Conservation (phyloP, 2,888 invertebrate species). For the Latheticus oryzae region DNA sequence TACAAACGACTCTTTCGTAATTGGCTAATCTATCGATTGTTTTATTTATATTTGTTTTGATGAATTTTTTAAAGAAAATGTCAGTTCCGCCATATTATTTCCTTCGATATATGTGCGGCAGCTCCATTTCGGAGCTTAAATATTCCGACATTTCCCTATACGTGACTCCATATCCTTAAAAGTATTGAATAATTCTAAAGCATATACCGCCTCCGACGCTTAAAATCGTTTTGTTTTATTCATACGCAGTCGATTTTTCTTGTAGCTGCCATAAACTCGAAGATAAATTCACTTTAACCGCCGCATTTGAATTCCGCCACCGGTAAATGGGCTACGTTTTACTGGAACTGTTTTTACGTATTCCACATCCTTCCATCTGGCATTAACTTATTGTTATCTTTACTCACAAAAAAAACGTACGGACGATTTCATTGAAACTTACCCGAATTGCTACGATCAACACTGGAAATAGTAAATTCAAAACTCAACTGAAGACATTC, state of each 20-base stretch:
- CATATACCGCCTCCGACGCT: constrained; percentile 59
- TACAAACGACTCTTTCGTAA: constrained; percentile 48
- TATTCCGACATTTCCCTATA: constrained; percentile 59
- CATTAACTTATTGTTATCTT: constrained; percentile 49
- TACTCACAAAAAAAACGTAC: constrained; percentile 1
- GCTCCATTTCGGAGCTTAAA: constrained; percentile 55
- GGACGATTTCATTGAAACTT: background rate
- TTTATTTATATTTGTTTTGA: too few relatives aligned
- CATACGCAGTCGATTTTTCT: constrained; percentile 62
- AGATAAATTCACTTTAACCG: constrained; percentile 58
- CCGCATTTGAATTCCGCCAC: constrained; percentile 56
- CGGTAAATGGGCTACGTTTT: constrained; percentile 51
- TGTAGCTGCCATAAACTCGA: constrained; percentile 60
- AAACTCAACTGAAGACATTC: too few relatives aligned
- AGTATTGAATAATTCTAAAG: constrained; percentile 63
- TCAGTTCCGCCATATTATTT: constrained; percentile 49
- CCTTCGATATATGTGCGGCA: constrained; percentile 47
- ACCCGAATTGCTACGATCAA: too few relatives aligned
- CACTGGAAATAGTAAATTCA: too few relatives aligned
- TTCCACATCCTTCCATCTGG: constrained; percentile 38
- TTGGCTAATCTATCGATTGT: too few relatives aligned
- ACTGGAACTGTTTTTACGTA: constrained; percentile 36
- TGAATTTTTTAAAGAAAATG: constrained; percentile 40
- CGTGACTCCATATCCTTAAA: constrained; percentile 62
- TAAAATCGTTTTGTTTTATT: constrained; percentile 65